Conservation (phyloP, 2,888 invertebrate species). For the Pelosia muscerda region DNA sequence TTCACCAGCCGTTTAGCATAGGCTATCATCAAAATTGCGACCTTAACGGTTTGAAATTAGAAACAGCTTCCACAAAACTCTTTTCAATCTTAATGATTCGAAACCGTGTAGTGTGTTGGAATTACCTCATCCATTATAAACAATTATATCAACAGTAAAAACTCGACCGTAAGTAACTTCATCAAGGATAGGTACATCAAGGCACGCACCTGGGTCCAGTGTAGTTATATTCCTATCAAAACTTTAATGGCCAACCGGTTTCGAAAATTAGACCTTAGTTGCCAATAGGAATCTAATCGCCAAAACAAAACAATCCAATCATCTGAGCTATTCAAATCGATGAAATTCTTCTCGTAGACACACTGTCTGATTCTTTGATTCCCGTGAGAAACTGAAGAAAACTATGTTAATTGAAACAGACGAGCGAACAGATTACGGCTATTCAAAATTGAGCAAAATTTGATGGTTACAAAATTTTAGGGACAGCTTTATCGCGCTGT, state of each 20-base stretch:
- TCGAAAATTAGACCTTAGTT: slow-evolving; percentile 38
- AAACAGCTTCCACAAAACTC: slow-evolving; percentile 7
- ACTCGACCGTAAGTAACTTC: slow-evolving; percentile 20
- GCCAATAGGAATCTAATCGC: slow-evolving; percentile 44
- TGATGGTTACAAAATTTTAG: slow-evolving; percentile 34
- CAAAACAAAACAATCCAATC: slow-evolving; percentile 46
- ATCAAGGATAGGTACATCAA: slow-evolving; percentile 26
- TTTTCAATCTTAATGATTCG: slow-evolving; percentile 8
- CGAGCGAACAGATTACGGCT: slow-evolving; percentile 27
- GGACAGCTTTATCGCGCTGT: slow-evolving; percentile 33
- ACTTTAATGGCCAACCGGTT: slow-evolving; percentile 26
- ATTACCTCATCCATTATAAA: slow-evolving; percentile 21
- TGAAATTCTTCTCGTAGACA: slow-evolving; percentile 44
- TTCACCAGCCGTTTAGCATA: neutral
- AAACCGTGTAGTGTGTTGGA: slow-evolving; percentile 1
- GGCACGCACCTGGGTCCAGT: slow-evolving; percentile 32
- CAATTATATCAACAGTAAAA: slow-evolving; percentile 24
- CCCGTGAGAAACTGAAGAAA: slow-evolving; percentile 59
- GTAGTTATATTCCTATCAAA: slow-evolving; percentile 21
- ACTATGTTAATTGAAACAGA: slow-evolving; percentile 47
- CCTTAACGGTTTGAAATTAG: slow-evolving; percentile 10
- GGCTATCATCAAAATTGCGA: neutral
- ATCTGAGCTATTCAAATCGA: slow-evolving; percentile 53
- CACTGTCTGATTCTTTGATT: slow-evolving; percentile 52
- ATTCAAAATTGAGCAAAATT: slow-evolving; percentile 46